Evolutionary conservation across 1,140 invertebrate species (phyloP).

Genomic region (Hetaerina americana): DNA sequence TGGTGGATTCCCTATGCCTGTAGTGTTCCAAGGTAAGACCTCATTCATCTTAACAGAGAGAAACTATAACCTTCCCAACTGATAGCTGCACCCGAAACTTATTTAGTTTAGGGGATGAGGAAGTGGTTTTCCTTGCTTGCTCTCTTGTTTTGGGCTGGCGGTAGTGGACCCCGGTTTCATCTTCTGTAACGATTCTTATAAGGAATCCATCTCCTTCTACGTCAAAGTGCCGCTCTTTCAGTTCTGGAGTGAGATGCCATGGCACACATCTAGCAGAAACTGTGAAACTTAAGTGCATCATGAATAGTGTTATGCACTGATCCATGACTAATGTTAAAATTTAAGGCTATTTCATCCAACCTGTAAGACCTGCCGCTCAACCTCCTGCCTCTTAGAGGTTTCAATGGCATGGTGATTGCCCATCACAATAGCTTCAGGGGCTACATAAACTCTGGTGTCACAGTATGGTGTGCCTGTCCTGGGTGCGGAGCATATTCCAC

Average conservation of each 20-base stretch:
- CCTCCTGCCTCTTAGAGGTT: too few species aligned
- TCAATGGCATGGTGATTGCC: background rate
- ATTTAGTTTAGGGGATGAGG: slow-evolving; percentile 8
- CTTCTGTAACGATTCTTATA: background rate
- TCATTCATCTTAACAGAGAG: too few species aligned
- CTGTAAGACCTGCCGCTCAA: too few species aligned
- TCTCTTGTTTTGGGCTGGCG: background rate
- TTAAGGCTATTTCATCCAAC: background rate
- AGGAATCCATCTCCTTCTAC: background rate
- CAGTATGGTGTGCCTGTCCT: background rate
- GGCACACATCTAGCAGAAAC: background rate
- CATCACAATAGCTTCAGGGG: background rate
- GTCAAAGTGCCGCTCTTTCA: slow-evolving; percentile 1
- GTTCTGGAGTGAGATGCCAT: slow-evolving; percentile 3
- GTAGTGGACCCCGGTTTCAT: background rate
- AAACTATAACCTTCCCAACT: slow-evolving; percentile 6
- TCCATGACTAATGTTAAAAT: background rate
- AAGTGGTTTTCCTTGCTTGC: slow-evolving; percentile 5
- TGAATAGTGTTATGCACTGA: background rate
- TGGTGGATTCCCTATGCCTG: background rate
- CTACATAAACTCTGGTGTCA: too few species aligned
- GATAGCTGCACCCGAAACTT: slow-evolving; percentile 9
- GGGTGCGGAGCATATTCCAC: too few species aligned
- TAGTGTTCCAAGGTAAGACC: slow-evolving; percentile 9
- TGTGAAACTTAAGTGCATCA: slow-evolving; percentile 1